Evolutionary conservation across 2,113 vertebrate species (phyloP).

Genomic region (Nycticebus coucang): DNA sequence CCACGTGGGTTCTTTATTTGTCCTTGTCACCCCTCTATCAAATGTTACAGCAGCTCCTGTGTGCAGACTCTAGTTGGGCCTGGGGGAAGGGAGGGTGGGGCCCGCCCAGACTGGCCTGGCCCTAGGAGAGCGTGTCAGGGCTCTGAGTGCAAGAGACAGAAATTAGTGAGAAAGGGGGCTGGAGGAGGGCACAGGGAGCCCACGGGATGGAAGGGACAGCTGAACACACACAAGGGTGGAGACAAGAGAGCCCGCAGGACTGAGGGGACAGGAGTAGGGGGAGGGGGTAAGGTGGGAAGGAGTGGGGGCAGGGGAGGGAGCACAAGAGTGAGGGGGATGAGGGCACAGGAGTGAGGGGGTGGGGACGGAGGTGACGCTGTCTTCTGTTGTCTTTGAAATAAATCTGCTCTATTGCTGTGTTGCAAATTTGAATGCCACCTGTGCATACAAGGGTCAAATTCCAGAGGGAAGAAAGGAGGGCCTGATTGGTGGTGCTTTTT

Average conservation of each 20-base stretch:
- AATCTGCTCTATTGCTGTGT: background rate
- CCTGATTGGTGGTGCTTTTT: background rate
- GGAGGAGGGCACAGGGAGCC: too few relatives aligned
- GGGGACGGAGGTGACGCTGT: background rate
- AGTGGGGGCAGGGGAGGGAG: too few relatives aligned
- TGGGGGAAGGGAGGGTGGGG: fast-evolving
- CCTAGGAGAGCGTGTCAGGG: too few relatives aligned
- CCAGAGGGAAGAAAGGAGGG: background rate
- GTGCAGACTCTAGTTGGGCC: background rate
- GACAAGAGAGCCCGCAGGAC: too few relatives aligned
- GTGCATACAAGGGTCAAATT: constrained; percentile 9
- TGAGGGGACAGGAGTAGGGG: too few relatives aligned
- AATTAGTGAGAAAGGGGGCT: background rate
- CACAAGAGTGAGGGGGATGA: background rate
- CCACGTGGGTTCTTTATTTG: background rate
- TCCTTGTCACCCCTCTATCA: background rate
- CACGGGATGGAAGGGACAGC: fast-evolving
- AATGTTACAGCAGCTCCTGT: too few relatives aligned
- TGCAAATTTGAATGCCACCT: fast-evolving
- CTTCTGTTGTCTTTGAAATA: background rate
- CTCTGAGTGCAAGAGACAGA: background rate
- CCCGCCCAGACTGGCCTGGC: background rate
- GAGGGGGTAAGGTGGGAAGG: too few relatives aligned
- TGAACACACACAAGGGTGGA: background rate
- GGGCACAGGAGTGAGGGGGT: background rate